These are phyloP conservation scores for Drosophila mimica DNA, from an alignment of 2,888 invertebrate species.

Conservation along the genomic window DNA sequence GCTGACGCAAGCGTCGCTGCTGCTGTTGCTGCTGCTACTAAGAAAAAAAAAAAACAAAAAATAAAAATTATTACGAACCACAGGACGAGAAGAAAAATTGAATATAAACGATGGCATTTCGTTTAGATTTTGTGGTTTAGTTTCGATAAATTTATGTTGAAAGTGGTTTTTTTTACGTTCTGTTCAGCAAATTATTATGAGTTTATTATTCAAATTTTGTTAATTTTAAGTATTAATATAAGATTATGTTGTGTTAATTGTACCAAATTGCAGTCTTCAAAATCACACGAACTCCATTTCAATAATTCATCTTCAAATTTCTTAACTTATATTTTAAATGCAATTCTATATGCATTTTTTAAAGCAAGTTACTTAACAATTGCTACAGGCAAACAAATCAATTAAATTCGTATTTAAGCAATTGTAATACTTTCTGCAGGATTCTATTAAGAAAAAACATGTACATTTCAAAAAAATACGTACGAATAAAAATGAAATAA, in stretches of 20 bases:
- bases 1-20: constrained; percentile 75
- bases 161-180: constrained; percentile 1
- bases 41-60: constrained; percentile 2
- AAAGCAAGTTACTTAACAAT: constrained; percentile 61
- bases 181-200: constrained; percentile 6
- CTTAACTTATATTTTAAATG: constrained; percentile 14
- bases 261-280: constrained; percentile 21
- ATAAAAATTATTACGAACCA: not conserved
- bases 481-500: constrained; percentile 20
- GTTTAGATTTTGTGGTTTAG: constrained; percentile 23
- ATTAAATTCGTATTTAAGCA: constrained; percentile 29
- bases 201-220: constrained; percentile 8
- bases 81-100: not conserved
- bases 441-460: constrained; percentile 13
- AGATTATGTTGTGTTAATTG: constrained; percentile 41
- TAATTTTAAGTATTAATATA: constrained; percentile 20
- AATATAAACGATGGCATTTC: constrained; percentile 12
- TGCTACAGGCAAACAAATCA: constrained; percentile 24
- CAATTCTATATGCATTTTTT: constrained; percentile 17
- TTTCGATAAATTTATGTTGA: constrained; percentile 21
- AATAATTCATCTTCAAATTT: constrained; percentile 21
- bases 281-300: constrained; percentile 19
- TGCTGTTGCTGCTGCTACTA: constrained; percentile 60
- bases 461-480: constrained; percentile 27
- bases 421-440: constrained; percentile 9